A percentile compares a stretch with the other conserved stretches of the same genome.
phyloP scores from a whole-genome alignment of 2,113 vertebrate genomes.

The Plestiodon gilberti region DNA sequence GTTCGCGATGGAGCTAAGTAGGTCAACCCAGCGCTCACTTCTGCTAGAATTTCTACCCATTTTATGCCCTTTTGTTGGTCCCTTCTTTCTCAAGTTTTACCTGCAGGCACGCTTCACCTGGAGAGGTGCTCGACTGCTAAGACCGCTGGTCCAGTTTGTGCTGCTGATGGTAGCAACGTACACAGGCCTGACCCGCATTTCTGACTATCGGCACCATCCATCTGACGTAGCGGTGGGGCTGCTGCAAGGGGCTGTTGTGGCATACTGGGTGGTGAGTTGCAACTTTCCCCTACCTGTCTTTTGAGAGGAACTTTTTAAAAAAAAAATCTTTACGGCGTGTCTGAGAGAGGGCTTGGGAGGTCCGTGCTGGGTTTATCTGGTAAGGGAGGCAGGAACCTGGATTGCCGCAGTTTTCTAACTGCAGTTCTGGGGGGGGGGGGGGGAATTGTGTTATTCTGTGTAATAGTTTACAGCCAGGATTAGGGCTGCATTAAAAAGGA shows the following conservation, averaged over 20 bases:
- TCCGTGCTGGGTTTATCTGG: background rate
- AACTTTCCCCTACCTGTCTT: background rate
- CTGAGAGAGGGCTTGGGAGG: background rate
- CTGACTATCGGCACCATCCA: conserved; percentile 82
- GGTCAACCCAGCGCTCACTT: background rate
- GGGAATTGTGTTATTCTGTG: background rate
- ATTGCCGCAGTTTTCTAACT: background rate
- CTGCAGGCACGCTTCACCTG: conserved; percentile 81
- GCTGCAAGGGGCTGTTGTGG: conserved; percentile 82
- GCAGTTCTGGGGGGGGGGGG: too few relatives aligned
- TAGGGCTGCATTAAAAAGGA: background rate
- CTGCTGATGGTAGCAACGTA: conserved; percentile 82
- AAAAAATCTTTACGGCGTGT: too few relatives aligned
- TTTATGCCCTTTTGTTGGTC: too few relatives aligned
- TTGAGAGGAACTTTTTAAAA: too few relatives aligned
- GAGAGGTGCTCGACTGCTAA: conserved; percentile 77
- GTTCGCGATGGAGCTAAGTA: background rate
- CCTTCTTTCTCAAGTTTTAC: conserved; percentile 75
- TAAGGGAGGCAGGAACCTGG: background rate
- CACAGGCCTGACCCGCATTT: conserved; percentile 79
- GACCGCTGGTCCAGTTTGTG: conserved; percentile 80
- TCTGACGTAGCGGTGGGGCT: conserved; percentile 77
- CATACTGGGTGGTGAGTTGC: conserved; percentile 83
- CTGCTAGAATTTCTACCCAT: accelerated
- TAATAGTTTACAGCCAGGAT: background rate